These are phyloP conservation scores for Vulpes ferrilata DNA, from an alignment of 2,113 vertebrate species.

Conservation along the genomic window DNA sequence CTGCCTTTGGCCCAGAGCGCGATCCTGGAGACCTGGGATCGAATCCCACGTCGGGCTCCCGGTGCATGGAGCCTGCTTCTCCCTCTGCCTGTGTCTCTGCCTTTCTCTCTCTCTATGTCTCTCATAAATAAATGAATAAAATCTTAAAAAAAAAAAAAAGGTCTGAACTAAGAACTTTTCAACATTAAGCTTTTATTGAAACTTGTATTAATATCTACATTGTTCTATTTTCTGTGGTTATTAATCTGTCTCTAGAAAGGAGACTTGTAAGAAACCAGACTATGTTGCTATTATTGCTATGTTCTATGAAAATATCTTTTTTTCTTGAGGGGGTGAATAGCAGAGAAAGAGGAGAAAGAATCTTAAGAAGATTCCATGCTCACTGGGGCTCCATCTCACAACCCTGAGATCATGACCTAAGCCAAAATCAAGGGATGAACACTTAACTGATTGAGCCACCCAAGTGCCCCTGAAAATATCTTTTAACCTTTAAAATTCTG, in stretches of 20 bases:
- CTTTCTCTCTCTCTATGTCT: too few species aligned
- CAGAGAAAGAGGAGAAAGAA: neutral
- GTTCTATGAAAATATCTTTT: slow-evolving; percentile 24
- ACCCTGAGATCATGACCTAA: neutral
- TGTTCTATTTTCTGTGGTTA: slow-evolving; percentile 26
- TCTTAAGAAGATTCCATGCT: neutral
- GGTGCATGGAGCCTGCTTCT: too few species aligned
- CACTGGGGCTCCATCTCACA: neutral
- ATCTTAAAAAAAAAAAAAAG: neutral
- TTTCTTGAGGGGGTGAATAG: neutral
- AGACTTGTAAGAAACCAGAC: slow-evolving; percentile 13
- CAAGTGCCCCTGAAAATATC: neutral
- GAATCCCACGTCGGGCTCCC: too few species aligned
- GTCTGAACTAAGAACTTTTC: neutral
- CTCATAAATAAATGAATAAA: too few species aligned
- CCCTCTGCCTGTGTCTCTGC: too few species aligned
- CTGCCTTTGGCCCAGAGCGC: too few species aligned
- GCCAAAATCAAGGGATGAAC: too few species aligned
- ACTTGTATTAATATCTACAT: neutral
- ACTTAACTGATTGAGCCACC: too few species aligned
- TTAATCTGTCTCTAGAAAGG: neutral
- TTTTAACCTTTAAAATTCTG: slow-evolving; percentile 32
- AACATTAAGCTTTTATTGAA: slow-evolving; percentile 10
- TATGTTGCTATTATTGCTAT: neutral
- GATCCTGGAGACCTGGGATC: too few species aligned